These are phyloP conservation scores for Sebastes oblongus DNA, from an alignment of 2,797 vertebrate species.

Conservation along the genomic window DNA sequence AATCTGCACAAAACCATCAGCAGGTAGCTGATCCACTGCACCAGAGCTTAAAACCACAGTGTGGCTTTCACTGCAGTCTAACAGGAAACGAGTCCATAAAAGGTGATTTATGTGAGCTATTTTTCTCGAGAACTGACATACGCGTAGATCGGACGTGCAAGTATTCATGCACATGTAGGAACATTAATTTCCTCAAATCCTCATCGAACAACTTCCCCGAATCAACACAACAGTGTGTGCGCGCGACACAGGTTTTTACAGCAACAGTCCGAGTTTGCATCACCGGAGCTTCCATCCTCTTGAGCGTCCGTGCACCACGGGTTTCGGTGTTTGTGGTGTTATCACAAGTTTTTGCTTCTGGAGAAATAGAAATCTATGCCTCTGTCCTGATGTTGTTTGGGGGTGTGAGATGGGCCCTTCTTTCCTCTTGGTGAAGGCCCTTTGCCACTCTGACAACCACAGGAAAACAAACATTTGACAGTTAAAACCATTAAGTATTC, in stretches of 20 bases:
- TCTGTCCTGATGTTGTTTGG: slow-evolving; percentile 78
- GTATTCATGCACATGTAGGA: neutral
- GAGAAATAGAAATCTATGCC: slow-evolving; percentile 89
- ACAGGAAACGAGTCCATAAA: slow-evolving; percentile 8
- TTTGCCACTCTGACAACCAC: slow-evolving; percentile 58
- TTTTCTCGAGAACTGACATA: neutral
- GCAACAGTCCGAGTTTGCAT: neutral
- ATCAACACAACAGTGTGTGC: neutral
- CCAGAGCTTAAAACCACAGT: neutral
- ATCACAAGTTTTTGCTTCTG: slow-evolving; percentile 77
- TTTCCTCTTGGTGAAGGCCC: slow-evolving; percentile 66
- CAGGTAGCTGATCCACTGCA: neutral
- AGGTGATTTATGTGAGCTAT: neutral
- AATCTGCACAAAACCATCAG: neutral
- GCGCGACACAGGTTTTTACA: neutral
- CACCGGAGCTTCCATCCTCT: neutral
- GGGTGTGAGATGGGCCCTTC: slow-evolving; percentile 71
- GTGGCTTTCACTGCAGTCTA: neutral
- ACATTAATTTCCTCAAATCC: slow-evolving; percentile 1
- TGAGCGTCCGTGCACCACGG: neutral
- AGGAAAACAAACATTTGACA: neutral
- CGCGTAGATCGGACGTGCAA: neutral
- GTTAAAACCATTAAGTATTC: neutral
- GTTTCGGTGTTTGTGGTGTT: neutral
- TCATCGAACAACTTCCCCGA: neutral